Percentiles rank a stretch among this genome's conserved stretches.
Conservation (phyloP, 2,797 vertebrate species). For the Halcyon badia region DNA sequence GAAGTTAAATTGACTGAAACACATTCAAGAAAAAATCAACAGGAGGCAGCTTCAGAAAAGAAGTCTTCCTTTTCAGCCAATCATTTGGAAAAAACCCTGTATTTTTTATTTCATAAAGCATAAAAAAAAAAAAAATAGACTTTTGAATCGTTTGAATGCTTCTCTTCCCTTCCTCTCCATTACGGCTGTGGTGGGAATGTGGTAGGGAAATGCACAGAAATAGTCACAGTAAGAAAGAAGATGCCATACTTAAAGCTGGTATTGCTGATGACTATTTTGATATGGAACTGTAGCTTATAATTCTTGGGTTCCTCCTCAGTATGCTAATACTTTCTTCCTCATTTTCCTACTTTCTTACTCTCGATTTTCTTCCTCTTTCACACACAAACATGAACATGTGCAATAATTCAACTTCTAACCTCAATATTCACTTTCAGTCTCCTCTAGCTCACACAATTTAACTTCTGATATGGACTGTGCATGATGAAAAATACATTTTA, state of each 20-base stretch:
- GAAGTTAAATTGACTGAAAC: not conserved
- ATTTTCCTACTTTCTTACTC: not conserved
- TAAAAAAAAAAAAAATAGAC: not conserved
- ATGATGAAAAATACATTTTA: not conserved
- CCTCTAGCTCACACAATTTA: not conserved
- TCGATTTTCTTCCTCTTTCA: not conserved
- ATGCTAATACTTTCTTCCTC: not conserved
- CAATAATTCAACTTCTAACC: not conserved
- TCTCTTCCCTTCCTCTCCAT: not conserved
- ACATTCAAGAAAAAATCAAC: not conserved
- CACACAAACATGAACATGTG: not conserved
- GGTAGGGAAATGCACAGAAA: not conserved
- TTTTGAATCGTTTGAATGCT: not conserved
- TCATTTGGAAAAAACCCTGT: not conserved
- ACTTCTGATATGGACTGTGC: not conserved
- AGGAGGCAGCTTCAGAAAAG: not conserved
- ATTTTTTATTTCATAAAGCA: not conserved
- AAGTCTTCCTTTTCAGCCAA: not conserved
- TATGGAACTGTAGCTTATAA: not conserved
- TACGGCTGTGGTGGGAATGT: rapidly evolving
- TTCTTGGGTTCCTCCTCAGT: not conserved
- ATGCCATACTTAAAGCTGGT: not conserved
- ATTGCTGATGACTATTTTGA: not conserved
- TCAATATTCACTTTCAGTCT: not conserved
- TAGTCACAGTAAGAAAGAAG: not conserved